A percentile compares a stretch with the other conserved stretches of the same genome.
Conservation (phyloP, 2,113 vertebrate genomes). For the Hippolais icterina region DNA sequence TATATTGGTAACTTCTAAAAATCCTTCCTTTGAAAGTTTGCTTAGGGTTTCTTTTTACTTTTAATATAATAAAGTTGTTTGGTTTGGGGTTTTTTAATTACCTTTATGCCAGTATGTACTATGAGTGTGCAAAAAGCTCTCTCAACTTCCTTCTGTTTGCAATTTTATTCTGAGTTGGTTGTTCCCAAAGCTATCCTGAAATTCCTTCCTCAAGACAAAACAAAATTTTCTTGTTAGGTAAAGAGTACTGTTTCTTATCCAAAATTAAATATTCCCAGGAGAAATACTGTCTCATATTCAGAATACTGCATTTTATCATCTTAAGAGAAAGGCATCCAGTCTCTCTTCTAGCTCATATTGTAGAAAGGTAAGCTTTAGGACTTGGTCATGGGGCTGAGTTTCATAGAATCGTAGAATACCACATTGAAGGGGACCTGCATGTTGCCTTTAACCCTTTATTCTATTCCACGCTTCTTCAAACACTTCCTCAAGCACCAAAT, state of each 20-base stretch:
- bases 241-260: not conserved
- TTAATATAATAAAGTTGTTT: not conserved
- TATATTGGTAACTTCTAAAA: slow-evolving; percentile 19
- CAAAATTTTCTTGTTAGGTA: not conserved
- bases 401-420: not conserved
- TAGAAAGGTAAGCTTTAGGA: not conserved
- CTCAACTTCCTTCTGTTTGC: slow-evolving; percentile 34
- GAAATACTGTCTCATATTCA: not conserved
- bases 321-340: not conserved
- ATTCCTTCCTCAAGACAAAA: slow-evolving; percentile 25
- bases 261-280: not conserved
- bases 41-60: slow-evolving; percentile 20
- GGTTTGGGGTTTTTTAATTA: not conserved
- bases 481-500: not conserved
- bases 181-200: slow-evolving; percentile 32
- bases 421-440: not conserved
- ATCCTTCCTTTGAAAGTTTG: slow-evolving; percentile 7
- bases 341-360: not conserved
- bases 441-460: not conserved
- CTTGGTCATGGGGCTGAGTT: not conserved
- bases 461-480: not conserved
- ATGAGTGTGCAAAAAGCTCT: slow-evolving; percentile 23
- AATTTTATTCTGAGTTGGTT: slow-evolving; percentile 35
- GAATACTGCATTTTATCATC: not conserved
- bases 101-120: not conserved